These are phyloP conservation scores for Lophius americanus DNA, from an alignment of 2,797 vertebrate genomes.

Conservation along the genomic window DNA sequence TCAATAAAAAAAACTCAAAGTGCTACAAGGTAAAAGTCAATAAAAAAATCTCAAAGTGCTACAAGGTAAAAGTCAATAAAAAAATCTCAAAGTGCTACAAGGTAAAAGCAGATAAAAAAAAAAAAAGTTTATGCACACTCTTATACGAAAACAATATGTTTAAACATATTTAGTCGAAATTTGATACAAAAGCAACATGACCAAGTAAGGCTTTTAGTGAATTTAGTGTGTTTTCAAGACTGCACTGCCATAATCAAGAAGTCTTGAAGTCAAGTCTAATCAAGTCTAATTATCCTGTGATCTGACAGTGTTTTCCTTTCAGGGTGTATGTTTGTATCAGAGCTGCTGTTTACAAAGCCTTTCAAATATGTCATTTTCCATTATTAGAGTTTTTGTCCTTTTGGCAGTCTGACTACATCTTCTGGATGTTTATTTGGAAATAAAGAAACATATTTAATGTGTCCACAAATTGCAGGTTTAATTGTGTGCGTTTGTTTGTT, in stretches of 20 bases:
- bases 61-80: too few relatives aligned
- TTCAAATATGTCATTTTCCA: slow-evolving; percentile 24
- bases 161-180: slow-evolving; percentile 2
- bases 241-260: neutral
- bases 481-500: too few relatives aligned
- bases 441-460: slow-evolving; percentile 42
- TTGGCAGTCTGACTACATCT: slow-evolving; percentile 29
- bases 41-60: too few relatives aligned
- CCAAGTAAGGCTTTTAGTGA: neutral
- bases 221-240: neutral
- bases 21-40: too few relatives aligned
- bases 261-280: too few relatives aligned
- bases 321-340: slow-evolving; percentile 14
- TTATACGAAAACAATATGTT: neutral
- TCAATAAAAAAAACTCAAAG: too few relatives aligned
- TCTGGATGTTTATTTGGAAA: slow-evolving; percentile 37
- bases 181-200: neutral
- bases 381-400: slow-evolving; percentile 41
- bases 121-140: neutral
- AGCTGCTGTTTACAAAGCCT: slow-evolving; percentile 23
- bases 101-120: too few relatives aligned
- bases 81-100: too few relatives aligned
- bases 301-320: slow-evolving; percentile 12
- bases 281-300: neutral
- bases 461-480: neutral